Evolutionary conservation across 2,888 invertebrate genomes (phyloP), one percentile per base, ranked within the genome.

Genomic region (Leptopterna dolabrata): DNA sequence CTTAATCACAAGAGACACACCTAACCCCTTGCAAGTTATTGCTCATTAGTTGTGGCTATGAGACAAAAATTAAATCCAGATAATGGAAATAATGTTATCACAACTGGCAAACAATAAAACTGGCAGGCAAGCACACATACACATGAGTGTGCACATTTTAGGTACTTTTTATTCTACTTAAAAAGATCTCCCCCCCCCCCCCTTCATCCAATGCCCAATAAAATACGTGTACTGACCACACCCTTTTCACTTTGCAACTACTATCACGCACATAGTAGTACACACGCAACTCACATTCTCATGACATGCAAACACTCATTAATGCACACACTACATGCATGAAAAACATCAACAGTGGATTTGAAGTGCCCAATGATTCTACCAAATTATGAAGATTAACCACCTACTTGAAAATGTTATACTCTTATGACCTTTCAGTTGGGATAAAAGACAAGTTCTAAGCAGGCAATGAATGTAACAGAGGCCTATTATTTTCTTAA

Each of bases 21-120:
- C 76, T 41, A 76, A 85, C 85, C 85, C 85, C 85, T 85, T 85
- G 85, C 83, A 85, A 24, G 85, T 73, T 85, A 85, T 85, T 85
- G 85, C 85, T 85, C 85, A 85, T 85, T 29, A 73, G 41, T 47
- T 85, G 71, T 85, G 76, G 76, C 55, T 83, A 83, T 83, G 76
- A 85, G 85, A 76, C 29, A n/a, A 73, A 85, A 85, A 71, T 73
- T 45, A 55, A 30, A 76, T 76, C 55, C 43, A 47, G 63, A 47
- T 24, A 47, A 43, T 47, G 85, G 45, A 83, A 85, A 73, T 47
- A 9, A 73, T n/a, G 43, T 85, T 85, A 85, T 71, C 73, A 55
- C 85, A 85, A 30, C 55, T 55, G 51, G 81, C 30, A 81, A 45
- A 43, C 78, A 78, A 41, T 41, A 76, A 16, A 41, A 41, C 55